Conservation (phyloP, 2,888 invertebrate genomes). For the Diadegma fenestrale region DNA sequence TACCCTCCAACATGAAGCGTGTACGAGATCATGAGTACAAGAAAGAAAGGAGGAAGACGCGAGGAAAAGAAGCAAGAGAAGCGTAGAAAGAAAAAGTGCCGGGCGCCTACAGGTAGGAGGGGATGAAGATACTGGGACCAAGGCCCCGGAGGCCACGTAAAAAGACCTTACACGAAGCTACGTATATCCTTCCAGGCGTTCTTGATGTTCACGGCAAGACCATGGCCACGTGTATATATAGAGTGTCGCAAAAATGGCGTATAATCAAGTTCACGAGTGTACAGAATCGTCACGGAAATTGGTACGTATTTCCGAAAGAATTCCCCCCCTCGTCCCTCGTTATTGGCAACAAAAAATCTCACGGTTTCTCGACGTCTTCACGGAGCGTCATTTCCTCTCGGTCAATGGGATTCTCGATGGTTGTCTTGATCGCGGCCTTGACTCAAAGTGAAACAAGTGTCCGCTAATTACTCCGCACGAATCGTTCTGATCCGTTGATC, state of each 20-base stretch:
- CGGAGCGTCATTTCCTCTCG: too few relatives aligned
- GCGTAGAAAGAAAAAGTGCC: conserved; percentile 45
- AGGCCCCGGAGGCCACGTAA: conserved; percentile 65
- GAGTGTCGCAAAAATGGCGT: conserved; percentile 1
- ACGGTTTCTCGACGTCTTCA: too few relatives aligned
- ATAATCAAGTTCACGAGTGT: not conserved
- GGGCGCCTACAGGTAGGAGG: conserved; percentile 49
- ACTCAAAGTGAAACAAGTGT: not conserved
- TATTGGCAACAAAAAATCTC: too few relatives aligned
- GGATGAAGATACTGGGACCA: conserved; percentile 64
- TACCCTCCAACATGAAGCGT: conserved; percentile 70
- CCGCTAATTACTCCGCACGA: not conserved
- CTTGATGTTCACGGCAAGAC: conserved; percentile 27
- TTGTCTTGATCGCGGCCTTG: not conserved
- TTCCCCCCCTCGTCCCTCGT: too few relatives aligned
- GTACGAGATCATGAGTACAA: conserved; percentile 49
- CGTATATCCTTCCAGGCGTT: conserved; percentile 41
- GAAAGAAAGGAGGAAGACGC: conserved; percentile 32
- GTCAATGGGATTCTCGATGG: too few relatives aligned
- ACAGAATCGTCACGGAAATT: not conserved
- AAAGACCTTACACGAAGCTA: conserved; percentile 55
- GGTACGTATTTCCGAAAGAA: too few relatives aligned
- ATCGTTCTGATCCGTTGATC: not conserved
- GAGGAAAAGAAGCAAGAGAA: conserved; percentile 14
- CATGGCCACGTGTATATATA: conserved; percentile 27